Base-by-base conservation (phyloP, 1,140 invertebrate species). In the Drosophila nikananu region DNA sequence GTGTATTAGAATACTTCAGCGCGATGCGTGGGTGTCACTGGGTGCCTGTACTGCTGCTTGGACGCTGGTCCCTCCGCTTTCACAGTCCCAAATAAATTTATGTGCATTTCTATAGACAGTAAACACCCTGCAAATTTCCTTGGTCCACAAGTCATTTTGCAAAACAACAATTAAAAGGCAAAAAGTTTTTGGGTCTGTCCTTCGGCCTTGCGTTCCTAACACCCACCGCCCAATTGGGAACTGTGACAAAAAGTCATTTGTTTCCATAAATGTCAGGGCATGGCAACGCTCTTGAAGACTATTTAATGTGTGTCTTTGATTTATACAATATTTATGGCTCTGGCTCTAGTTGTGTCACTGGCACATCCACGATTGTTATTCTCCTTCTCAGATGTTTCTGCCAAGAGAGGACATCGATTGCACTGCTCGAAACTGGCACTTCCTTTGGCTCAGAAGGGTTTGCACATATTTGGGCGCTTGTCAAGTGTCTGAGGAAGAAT, bases 251-350 rank as follows among this genome's bases (percentile, higher is more conserved):
- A 77, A 83, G 67, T 73, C 83, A 83, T 86, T 87, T 80, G 67
- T 80, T 86, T 87, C 79, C 83, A 86, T 86, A 80, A 86, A 87
- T 74, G 83, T 86, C 83, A 83, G 65, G 67, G 71, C 64, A 63
- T 77, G 75, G 76, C 77, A 75, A 57, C 57, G 64, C 67, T 79
- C 60, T 86, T 86, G 60, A 86, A 86, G 83, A 86, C 71, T 64
- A 77, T 71, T 73, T 82, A 82, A 74, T 86, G 74, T 81, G 73
- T 58, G 27, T 59, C 62, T 78, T 81, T 81, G 82, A 84, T 84
- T 84, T 84, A 84, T 84, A 81, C 64, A 77, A 81, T 86, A 84
- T 86, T 81, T 73, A 78, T 70, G 64, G 72, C 51, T 52, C 17
- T 72, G 67, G 12, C 35, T 42, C 54, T 71, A 51, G 54, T 60